Percentiles rank a stretch among this genome's conserved stretches.
Conservation (phyloP, 2,888 invertebrate species). For the Drosophila ustulata region DNA sequence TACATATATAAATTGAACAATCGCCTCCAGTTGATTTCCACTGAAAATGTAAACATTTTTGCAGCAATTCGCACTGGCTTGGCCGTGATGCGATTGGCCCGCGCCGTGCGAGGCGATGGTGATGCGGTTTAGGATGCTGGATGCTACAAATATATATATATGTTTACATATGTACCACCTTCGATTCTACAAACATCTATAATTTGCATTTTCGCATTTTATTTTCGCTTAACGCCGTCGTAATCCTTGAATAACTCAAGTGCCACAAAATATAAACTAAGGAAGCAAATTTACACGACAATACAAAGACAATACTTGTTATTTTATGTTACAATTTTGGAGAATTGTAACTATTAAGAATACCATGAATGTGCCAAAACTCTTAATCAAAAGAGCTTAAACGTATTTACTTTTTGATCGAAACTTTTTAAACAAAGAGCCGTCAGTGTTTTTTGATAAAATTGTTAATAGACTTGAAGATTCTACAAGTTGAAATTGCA, state of each 20-base stretch:
- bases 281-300: background rate
- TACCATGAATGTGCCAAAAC: background rate
- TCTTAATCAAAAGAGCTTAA: background rate
- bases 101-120: background rate
- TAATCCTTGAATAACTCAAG: too few relatives aligned
- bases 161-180: background rate
- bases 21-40: background rate
- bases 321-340: too few relatives aligned
- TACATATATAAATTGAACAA: too few relatives aligned
- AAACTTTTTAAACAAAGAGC: background rate
- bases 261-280: background rate
- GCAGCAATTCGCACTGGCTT: background rate
- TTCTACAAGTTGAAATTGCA: too few relatives aligned
- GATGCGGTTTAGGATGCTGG: slow-evolving; percentile 1
- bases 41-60: background rate
- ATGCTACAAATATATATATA: background rate
- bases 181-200: background rate
- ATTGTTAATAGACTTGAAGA: too few relatives aligned
- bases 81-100: background rate
- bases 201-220: too few relatives aligned
- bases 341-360: background rate
- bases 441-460: too few relatives aligned
- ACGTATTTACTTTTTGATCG: background rate
- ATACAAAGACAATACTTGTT: background rate
- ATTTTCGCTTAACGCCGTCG: too few relatives aligned